These are phyloP conservation scores for Argyresthia goedartella DNA, from an alignment of 2,888 invertebrate species.

Conservation along the genomic window DNA sequence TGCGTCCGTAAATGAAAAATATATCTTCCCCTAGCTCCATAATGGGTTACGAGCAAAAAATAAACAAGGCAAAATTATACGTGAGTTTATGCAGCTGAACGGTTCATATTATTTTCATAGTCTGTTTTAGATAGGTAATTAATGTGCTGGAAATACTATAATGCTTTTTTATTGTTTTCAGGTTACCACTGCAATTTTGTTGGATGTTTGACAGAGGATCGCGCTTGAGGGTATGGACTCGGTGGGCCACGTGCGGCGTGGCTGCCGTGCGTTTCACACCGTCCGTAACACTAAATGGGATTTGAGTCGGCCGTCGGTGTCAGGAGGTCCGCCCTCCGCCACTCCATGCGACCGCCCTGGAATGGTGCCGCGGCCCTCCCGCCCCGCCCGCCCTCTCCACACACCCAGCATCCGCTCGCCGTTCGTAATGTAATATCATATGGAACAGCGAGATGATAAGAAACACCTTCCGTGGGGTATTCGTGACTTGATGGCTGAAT, in stretches of 20 bases:
- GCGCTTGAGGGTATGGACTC: slow-evolving; percentile 21
- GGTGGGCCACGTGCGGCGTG: slow-evolving; percentile 18
- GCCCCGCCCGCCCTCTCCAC: slow-evolving; percentile 14
- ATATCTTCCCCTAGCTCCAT: slow-evolving; percentile 60
- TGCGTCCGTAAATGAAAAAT: slow-evolving; percentile 48
- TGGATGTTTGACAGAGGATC: no score
- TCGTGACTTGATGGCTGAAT: no score
- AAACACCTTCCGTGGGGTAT: slow-evolving; percentile 13
- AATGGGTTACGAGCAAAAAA: slow-evolving; percentile 18
- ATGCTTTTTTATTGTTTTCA: no score
- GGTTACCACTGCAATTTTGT: no score
- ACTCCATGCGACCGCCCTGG: slow-evolving; percentile 12
- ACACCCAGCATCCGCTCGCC: neutral
- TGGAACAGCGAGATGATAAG: neutral
- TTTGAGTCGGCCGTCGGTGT: slow-evolving; percentile 38
- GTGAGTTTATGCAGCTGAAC: no score
- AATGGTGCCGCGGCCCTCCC: slow-evolving; percentile 10
- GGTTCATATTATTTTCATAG: no score
- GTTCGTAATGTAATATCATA: no score
- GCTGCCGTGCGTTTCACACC: slow-evolving; percentile 27
- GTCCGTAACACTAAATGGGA: slow-evolving; percentile 49
- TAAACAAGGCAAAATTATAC: no score
- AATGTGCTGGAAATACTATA: neutral
- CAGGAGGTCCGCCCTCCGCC: slow-evolving; percentile 33
- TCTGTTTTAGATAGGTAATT: neutral